A percentile compares a stretch with the other conserved stretches of the same genome.
Evolutionary conservation across 2,888 invertebrate genomes (phyloP).

Genomic region (Cheilosia pagana): DNA sequence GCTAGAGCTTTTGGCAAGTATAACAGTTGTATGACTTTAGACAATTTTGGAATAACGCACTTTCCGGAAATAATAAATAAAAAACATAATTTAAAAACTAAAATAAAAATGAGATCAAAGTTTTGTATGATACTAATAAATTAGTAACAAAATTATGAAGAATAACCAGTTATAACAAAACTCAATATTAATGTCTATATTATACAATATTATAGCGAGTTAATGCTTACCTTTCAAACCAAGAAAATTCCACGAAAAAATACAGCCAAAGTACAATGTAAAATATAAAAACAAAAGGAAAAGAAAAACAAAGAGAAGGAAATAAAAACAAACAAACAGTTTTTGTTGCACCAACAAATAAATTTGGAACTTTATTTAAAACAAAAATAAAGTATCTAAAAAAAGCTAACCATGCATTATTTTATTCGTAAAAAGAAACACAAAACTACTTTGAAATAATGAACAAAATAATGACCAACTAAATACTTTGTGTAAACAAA

Average conservation of each 20-base stretch:
- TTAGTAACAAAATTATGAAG: slow-evolving; percentile 1
- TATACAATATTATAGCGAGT: neutral
- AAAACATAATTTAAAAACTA: slow-evolving; percentile 8
- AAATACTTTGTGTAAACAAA: slow-evolving; percentile 6
- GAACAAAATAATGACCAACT: slow-evolving; percentile 13
- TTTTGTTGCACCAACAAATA: slow-evolving; percentile 60
- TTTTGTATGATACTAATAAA: slow-evolving; percentile 1
- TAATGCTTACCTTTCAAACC: slow-evolving; percentile 48
- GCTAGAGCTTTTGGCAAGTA: slow-evolving; percentile 43
- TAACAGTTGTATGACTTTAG: slow-evolving; percentile 1
- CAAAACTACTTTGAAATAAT: slow-evolving; percentile 4
- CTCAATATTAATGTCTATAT: slow-evolving; percentile 12
- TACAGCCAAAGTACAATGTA: slow-evolving; percentile 29
- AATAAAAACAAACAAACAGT: slow-evolving; percentile 28
- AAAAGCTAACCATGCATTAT: slow-evolving; percentile 49
- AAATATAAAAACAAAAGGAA: slow-evolving; percentile 28
- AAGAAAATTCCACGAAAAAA: slow-evolving; percentile 32
- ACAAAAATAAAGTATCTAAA: slow-evolving; percentile 32
- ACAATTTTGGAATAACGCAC: neutral
- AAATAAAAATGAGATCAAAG: slow-evolving; percentile 21
- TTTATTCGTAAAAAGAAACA: slow-evolving; percentile 12
- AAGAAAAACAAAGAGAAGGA: slow-evolving; percentile 18
- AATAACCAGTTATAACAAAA: neutral
- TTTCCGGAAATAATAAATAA: slow-evolving; percentile 10
- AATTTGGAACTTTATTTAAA: slow-evolving; percentile 58